Conservation (phyloP, 2,888 invertebrate genomes). For the Diplazon laetatorius region DNA sequence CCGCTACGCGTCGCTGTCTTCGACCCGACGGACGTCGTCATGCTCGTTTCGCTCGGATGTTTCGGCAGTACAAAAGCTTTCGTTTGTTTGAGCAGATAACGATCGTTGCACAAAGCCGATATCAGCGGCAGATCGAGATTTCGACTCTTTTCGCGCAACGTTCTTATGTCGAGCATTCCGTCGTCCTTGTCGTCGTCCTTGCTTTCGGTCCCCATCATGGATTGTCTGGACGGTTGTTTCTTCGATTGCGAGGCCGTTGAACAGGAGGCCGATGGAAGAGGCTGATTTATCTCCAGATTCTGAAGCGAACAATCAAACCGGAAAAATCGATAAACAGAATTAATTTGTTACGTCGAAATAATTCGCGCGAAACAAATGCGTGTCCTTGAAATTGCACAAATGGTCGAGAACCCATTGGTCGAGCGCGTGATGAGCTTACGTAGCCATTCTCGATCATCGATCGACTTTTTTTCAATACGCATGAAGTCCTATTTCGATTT, state of each 20-base stretch:
- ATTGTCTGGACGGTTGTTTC: constrained; percentile 63
- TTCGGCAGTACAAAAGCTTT: constrained; percentile 93
- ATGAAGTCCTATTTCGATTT: too few relatives aligned
- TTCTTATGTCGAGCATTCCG: constrained; percentile 89
- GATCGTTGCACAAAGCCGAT: constrained; percentile 96
- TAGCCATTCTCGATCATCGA: too few relatives aligned
- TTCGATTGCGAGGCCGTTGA: constrained; percentile 65
- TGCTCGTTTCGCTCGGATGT: constrained; percentile 82
- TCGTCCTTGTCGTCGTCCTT: constrained; percentile 71
- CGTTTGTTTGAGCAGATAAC: constrained; percentile 93
- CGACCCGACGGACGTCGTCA: constrained; percentile 65
- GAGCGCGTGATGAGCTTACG: too few relatives aligned
- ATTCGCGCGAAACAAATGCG: too few relatives aligned
- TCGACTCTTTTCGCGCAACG: constrained; percentile 93
- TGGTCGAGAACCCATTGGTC: too few relatives aligned
- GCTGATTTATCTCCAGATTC: constrained; percentile 79
- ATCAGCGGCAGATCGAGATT: constrained; percentile 95
- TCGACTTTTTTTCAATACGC: too few relatives aligned
- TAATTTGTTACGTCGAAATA: too few relatives aligned
- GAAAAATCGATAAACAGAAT: too few relatives aligned
- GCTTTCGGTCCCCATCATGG: constrained; percentile 61
- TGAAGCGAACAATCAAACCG: constrained; percentile 63
- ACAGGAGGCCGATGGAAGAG: constrained; percentile 75
- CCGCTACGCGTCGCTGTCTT: constrained; percentile 72
- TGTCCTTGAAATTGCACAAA: too few relatives aligned